Conservation (phyloP, 2,888 invertebrate genomes). For the Smittia sp. region DNA sequence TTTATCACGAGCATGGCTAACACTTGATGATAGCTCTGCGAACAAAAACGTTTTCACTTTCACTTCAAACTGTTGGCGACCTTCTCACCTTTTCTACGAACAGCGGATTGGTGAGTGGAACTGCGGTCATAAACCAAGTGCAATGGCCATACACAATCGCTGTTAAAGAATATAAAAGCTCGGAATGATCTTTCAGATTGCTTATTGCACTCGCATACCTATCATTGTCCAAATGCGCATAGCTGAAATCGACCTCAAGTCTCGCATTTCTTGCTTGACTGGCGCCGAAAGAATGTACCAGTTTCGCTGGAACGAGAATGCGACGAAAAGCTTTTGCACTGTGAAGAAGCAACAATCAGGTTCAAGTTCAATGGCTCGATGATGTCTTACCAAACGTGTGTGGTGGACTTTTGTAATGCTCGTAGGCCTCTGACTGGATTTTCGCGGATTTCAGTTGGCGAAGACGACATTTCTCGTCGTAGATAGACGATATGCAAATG, state of each 20-base stretch:
- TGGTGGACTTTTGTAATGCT: neutral
- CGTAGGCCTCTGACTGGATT: neutral
- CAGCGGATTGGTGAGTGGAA: neutral
- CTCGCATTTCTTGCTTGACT: neutral
- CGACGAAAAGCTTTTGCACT: constrained; percentile 5
- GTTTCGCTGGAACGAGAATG: constrained; percentile 30
- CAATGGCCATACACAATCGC: constrained; percentile 42
- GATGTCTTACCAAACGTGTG: neutral
- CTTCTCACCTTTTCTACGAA: constrained; percentile 18
- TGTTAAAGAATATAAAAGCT: constrained; percentile 37
- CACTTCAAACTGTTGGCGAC: too few species aligned
- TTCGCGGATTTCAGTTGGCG: neutral
- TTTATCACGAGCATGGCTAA: constrained; percentile 41
- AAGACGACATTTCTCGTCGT: neutral
- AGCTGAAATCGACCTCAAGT: constrained; percentile 42
- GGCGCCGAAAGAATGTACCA: constrained; percentile 34
- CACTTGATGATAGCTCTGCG: constrained; percentile 5
- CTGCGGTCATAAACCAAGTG: neutral
- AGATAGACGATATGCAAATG: neutral
- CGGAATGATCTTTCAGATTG: neutral
- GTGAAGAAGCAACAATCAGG: neutral
- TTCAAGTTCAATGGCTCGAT: too few species aligned
- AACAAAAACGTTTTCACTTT: neutral
- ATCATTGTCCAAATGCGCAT: constrained; percentile 38
- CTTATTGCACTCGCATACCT: neutral